A percentile compares a stretch with the other conserved stretches of the same genome.
Conservation (phyloP, 2,113 vertebrate species). For the Microcebus lehilahytsara region DNA sequence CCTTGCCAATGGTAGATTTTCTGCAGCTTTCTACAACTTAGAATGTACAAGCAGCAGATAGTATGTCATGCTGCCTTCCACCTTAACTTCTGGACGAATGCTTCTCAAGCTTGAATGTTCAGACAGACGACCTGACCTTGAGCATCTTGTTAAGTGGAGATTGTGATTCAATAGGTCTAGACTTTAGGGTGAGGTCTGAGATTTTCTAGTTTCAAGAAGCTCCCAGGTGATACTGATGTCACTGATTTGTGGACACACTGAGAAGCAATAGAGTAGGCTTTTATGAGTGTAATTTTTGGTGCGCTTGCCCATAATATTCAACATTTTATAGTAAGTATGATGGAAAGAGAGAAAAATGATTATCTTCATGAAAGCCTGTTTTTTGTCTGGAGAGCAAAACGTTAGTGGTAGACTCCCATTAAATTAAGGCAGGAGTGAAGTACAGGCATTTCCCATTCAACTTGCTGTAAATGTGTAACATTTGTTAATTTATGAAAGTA, state of each 20-base stretch:
- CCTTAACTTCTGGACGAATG: neutral
- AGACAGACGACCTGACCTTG: neutral
- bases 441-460: neutral
- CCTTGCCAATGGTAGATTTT: constrained; percentile 13
- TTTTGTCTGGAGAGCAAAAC: neutral
- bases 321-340: neutral
- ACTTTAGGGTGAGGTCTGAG: neutral
- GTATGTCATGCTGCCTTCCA: neutral
- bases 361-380: neutral
- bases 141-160: neutral
- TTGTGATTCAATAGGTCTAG: neutral
- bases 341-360: neutral
- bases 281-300: neutral
- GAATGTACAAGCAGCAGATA: neutral
- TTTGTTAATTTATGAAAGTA: constrained; percentile 6
- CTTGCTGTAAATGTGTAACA: neutral
- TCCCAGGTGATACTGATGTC: neutral
- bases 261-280: neutral
- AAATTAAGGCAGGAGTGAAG: neutral
- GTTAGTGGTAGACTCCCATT: neutral
- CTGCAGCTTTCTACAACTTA: constrained; percentile 2
- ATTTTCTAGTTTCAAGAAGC: neutral
- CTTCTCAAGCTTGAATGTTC: neutral
- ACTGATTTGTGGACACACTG: neutral
- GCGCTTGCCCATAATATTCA: neutral